Conservation (phyloP, 2,113 vertebrate genomes). For the Mugil cephalus region DNA sequence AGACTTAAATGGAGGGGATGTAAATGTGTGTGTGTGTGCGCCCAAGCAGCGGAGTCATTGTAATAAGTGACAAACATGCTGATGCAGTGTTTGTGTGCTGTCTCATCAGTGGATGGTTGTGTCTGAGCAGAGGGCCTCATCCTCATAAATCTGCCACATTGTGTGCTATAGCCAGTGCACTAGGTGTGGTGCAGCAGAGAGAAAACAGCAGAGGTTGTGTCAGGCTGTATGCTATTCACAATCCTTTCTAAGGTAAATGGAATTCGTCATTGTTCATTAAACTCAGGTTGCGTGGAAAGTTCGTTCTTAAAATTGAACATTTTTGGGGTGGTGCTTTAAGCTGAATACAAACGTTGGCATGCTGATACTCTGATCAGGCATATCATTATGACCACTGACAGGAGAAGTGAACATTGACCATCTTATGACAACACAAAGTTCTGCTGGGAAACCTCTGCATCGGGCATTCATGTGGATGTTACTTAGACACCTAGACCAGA, state of each 20-base stretch:
- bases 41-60: conserved; percentile 2
- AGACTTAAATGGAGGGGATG: conserved; percentile 40
- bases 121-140: conserved; percentile 46
- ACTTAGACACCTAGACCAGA: no score
- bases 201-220: conserved; percentile 10
- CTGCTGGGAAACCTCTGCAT: no score
- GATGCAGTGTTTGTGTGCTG: conserved; percentile 58
- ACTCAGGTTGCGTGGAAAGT: conserved; percentile 4
- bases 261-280: background rate
- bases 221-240: conserved; percentile 17
- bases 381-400: no score
- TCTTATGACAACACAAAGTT: no score
- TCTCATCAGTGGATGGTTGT: conserved; percentile 52
- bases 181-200: conserved; percentile 13
- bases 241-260: background rate
- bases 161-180: conserved; percentile 5
- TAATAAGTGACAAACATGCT: conserved; percentile 64
- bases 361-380: background rate
- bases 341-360: background rate
- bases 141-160: conserved; percentile 53
- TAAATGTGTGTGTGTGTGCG: background rate
- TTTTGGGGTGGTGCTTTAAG: background rate
- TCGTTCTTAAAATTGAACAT: conserved; percentile 25
- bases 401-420: no score
- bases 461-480: no score